Evolutionary conservation across 2,113 vertebrate genomes (phyloP).

Genomic region (Galemys pyrenaicus): DNA sequence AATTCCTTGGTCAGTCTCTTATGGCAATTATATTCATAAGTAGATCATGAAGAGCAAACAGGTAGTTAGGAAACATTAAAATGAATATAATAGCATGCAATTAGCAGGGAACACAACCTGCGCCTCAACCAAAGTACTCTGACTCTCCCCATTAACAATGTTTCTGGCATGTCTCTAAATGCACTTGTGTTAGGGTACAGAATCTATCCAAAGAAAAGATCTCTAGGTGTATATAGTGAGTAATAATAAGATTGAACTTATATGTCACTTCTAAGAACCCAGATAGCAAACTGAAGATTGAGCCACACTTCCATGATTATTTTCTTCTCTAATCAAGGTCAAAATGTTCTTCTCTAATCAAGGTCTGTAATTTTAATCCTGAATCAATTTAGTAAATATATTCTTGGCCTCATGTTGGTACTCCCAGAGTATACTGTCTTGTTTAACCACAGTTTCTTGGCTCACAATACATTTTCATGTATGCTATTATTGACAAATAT

Average conservation of each 20-base stretch:
- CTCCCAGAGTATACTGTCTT: background rate
- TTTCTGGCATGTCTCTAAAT: background rate
- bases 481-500: background rate
- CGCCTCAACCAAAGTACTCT: background rate
- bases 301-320: background rate
- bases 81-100: constrained; percentile 5
- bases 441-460: background rate
- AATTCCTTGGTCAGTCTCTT: background rate
- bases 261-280: background rate
- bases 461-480: background rate
- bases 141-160: constrained; percentile 4
- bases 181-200: background rate
- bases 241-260: background rate
- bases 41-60: constrained; percentile 18
- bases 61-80: constrained; percentile 49
- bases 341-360: constrained; percentile 39
- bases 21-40: background rate
- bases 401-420: background rate
- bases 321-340: constrained; percentile 24
- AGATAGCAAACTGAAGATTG: background rate
- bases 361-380: background rate
- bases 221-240: background rate
- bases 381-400: constrained; percentile 10
- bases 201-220: background rate
- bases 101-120: constrained; percentile 18